These are phyloP conservation scores for Etheostoma spectabile DNA, from an alignment of 2,113 vertebrate species.

Conservation along the genomic window DNA sequence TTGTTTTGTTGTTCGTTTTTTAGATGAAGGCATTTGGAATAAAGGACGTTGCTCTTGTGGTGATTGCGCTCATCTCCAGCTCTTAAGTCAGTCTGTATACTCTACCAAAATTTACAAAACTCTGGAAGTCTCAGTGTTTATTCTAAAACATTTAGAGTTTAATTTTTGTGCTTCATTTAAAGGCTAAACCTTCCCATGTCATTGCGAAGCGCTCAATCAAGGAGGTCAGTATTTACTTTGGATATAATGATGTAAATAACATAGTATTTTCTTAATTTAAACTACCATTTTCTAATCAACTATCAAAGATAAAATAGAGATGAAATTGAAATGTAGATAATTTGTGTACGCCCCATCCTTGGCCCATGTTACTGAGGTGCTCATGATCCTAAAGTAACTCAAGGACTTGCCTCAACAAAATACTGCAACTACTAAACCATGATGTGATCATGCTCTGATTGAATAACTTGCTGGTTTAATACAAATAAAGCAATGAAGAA, in stretches of 20 bases:
- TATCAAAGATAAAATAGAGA: background rate
- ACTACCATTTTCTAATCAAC: background rate
- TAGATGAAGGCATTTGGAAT: background rate
- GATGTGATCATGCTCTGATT: background rate
- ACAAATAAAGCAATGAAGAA: background rate
- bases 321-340: background rate
- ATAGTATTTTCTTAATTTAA: background rate
- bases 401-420: background rate
- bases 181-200: conserved; percentile 10
- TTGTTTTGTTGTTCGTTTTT: too few species aligned
- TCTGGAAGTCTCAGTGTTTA: background rate
- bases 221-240: conserved; percentile 5
- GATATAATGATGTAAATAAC: background rate
- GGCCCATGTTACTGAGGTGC: background rate
- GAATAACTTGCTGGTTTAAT: background rate
- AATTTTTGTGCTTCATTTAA: background rate
- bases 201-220: conserved; percentile 18
- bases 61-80: conserved; percentile 16
- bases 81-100: background rate
- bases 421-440: background rate
- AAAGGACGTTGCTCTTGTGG: conserved; percentile 10
- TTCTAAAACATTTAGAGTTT: background rate
- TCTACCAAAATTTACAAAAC: background rate
- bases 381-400: background rate
- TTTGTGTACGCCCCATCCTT: background rate